These are phyloP conservation scores for Acanthiza pusilla DNA, from an alignment of 2,797 vertebrate species.

Conservation along the genomic window DNA sequence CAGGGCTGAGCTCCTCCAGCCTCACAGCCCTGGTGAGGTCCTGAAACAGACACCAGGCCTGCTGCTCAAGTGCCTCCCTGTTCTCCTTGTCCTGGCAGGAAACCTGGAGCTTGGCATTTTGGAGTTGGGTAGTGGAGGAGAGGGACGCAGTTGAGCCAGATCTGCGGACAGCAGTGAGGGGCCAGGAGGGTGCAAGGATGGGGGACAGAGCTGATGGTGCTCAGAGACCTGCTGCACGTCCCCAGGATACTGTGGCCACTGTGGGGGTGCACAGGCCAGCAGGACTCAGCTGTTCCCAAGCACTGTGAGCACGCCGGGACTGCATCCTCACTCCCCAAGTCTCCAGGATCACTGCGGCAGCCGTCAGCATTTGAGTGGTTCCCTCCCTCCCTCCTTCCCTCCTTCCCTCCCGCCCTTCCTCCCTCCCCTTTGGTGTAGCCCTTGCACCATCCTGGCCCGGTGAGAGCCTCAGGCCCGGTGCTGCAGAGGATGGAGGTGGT, in stretches of 20 bases:
- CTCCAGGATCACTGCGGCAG: neutral
- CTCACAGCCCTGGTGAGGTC: neutral
- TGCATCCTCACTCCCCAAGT: neutral
- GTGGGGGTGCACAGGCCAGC: neutral
- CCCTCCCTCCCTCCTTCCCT: neutral
- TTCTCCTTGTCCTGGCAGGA: neutral
- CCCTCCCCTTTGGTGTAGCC: neutral
- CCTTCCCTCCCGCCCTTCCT: neutral
- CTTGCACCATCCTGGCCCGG: rapidly evolving
- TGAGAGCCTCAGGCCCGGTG: neutral
- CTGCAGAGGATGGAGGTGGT: neutral
- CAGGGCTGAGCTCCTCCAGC: neutral
- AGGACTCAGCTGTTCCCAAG: neutral
- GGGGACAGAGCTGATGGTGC: neutral
- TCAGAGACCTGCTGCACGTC: neutral
- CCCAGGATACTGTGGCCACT: neutral
- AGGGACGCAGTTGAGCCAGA: neutral
- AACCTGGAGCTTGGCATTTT: neutral
- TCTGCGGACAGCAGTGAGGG: neutral
- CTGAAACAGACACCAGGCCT: neutral
- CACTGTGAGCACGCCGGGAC: rapidly evolving
- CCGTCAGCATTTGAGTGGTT: rapidly evolving
- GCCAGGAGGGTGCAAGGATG: neutral
- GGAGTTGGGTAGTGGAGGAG: neutral
- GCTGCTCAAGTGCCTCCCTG: neutral